These are phyloP conservation scores for Rhaphigaster nebulosa DNA, from an alignment of 2,888 invertebrate species.

Conservation along the genomic window DNA sequence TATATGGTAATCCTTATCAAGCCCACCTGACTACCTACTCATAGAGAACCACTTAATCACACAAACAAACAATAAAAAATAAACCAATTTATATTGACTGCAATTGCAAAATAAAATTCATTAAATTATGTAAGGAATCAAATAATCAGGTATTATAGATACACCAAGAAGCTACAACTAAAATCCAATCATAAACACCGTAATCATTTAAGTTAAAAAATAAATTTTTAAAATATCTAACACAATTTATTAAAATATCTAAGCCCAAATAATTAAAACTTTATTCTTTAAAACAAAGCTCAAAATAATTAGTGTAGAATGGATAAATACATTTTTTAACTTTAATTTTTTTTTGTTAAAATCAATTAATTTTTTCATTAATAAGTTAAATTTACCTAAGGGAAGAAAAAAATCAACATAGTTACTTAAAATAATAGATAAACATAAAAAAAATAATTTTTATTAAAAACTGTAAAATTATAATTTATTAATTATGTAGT, in stretches of 20 bases:
- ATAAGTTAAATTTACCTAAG: background rate
- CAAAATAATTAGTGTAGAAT: background rate
- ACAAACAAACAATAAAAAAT: background rate
- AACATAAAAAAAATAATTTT: background rate
- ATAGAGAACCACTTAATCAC: background rate
- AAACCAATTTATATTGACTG: background rate
- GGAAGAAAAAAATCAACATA: background rate
- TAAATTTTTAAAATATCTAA: no score
- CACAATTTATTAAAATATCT: no score
- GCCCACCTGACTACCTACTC: background rate
- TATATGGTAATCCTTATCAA: conserved; percentile 1
- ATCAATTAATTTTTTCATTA: background rate
- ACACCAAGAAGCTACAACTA: background rate
- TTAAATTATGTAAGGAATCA: background rate
- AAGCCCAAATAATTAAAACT: background rate
- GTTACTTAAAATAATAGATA: background rate
- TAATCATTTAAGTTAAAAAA: background rate
- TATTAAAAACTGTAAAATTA: background rate
- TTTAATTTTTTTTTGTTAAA: no score
- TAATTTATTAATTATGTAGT: background rate
- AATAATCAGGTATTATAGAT: background rate
- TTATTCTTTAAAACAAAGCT: background rate
- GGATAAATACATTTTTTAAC: no score
- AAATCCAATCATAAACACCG: background rate
- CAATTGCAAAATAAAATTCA: background rate